Conservation (phyloP, 2,888 invertebrate species). For the Brenthis daphne region DNA sequence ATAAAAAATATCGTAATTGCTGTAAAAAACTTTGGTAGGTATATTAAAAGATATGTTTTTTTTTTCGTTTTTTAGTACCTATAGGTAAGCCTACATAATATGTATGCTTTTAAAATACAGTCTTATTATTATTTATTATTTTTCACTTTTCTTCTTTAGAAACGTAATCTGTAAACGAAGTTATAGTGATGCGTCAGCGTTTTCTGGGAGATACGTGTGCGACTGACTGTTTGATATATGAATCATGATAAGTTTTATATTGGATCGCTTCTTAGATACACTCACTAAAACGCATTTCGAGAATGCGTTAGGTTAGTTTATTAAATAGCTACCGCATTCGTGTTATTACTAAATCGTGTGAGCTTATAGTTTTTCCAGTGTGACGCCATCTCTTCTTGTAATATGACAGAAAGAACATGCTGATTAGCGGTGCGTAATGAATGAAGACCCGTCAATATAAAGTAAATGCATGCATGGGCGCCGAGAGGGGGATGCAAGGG, state of each 20-base stretch:
- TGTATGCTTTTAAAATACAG: not conserved
- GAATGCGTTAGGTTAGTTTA: not conserved
- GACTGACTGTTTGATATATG: not conserved
- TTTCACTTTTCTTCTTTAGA: not conserved
- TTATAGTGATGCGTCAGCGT: constrained; percentile 14
- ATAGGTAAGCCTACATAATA: not conserved
- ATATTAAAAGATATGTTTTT: no score
- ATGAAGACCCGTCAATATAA: no score
- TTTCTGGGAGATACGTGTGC: constrained; percentile 5
- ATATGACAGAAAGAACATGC: no score
- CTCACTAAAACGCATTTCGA: constrained; percentile 9
- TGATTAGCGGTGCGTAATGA: no score
- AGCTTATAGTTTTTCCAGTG: no score
- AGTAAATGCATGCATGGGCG: no score
- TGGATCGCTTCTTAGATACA: constrained; percentile 14
- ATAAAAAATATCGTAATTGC: not conserved
- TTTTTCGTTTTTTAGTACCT: not conserved
- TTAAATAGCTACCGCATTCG: no score
- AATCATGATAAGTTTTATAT: constrained; percentile 20
- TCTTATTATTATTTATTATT: not conserved
- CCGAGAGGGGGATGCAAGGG: no score
- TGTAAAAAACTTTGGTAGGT: no score
- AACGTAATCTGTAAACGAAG: not conserved
- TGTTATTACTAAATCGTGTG: no score
- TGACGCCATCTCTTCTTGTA: no score